Base-by-base conservation (phyloP, 2,888 invertebrate species). In the Ernsta delagoae region DNA sequence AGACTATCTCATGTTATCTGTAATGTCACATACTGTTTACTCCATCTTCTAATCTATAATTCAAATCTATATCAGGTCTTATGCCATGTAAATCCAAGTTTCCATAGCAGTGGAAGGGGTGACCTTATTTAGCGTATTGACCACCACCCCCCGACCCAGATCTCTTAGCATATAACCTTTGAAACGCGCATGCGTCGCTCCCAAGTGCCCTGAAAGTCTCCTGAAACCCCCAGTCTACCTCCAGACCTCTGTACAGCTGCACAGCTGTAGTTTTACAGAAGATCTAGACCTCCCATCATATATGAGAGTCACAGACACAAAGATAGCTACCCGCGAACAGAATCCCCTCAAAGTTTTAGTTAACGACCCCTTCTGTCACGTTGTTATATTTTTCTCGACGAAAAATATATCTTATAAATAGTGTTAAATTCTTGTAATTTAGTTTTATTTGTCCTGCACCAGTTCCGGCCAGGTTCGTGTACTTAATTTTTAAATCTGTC, bases 341-440 rank as follows among this genome's bases (percentile, higher is more conserved):
- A 70, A 74, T 5, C 75, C 72, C 65, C 78, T 82, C 72, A 82
- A 80, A 75, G 79, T 85, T 73, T 85, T 83, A 72, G 83, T 85
- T 68, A 86, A 83, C 78, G 87, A 89, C 54, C 87, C 87, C 39
- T 74, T 84, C 60, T 80, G 86, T 45, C 89, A 91, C 64, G 88
- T 90, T 78, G 74, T 90, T 6, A 92, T 92, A 68, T 83, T 88
- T 79, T 91, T 93, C 73, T 92, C 92, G 34, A 92, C 92, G 0
- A 92, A 93, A 84, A 92, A 92, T 79, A 92, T 93, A 72, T 89
- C 90, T 1, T 92, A 92, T 72, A 93, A 90, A 78, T 92, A 92
- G 92, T 90, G 88, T 67, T 78, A 48, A 72, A 66, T 73, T 36
- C 12, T n/a, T 1, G 59, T 67, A 72, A 50, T 53, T 11, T 34